These are phyloP conservation scores for Scatophagus argus DNA, from an alignment of 2,113 vertebrate genomes.

Conservation along the genomic window DNA sequence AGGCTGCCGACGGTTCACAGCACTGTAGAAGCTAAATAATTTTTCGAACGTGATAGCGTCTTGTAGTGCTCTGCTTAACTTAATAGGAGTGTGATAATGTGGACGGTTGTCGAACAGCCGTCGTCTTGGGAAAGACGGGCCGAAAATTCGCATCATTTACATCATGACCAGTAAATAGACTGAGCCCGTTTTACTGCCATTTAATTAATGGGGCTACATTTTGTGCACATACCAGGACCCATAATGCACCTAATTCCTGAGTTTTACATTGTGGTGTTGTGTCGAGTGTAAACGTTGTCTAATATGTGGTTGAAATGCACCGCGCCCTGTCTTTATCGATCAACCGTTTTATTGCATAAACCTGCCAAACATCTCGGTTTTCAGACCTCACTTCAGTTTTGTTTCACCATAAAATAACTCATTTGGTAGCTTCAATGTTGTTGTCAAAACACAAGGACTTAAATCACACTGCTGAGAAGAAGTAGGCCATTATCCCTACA, in stretches of 20 bases:
- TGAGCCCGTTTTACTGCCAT: conserved; percentile 12
- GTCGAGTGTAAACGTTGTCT: accelerated
- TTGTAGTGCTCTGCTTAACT: accelerated
- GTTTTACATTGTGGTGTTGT: accelerated
- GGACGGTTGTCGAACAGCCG: background rate
- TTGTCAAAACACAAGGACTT: background rate
- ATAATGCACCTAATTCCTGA: accelerated
- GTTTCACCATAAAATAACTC: conserved; percentile 24
- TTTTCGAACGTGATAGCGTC: accelerated
- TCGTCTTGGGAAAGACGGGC: background rate
- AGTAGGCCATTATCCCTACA: no score
- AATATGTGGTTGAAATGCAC: background rate
- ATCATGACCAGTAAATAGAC: conserved; percentile 40
- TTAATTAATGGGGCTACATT: background rate
- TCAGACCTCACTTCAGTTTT: conserved; percentile 13
- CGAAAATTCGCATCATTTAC: conserved; percentile 12
- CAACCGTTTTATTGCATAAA: conserved; percentile 41
- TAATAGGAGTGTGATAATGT: accelerated
- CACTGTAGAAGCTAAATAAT: accelerated
- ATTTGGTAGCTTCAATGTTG: background rate
- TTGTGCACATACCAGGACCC: background rate
- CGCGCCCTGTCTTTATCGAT: conserved; percentile 60
- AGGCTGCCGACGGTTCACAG: accelerated
- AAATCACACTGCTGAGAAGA: background rate
- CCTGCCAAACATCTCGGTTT: background rate